These are phyloP conservation scores for Magallana ariakensis DNA, from an alignment of 1,140 invertebrate species.

Conservation along the genomic window DNA sequence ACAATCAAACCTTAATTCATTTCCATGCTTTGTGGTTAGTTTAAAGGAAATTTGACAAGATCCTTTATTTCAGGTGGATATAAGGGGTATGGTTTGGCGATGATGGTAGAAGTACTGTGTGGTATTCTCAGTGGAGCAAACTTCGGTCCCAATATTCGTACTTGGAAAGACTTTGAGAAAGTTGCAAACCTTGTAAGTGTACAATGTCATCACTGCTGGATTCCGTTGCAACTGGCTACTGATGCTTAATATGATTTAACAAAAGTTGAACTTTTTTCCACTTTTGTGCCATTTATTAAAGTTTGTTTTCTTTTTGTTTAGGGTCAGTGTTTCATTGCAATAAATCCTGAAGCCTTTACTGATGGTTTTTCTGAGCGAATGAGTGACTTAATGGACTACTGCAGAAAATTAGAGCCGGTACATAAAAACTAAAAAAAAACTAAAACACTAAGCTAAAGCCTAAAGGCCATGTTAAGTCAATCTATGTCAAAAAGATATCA, in stretches of 20 bases:
- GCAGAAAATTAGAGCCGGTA: constrained; percentile 80
- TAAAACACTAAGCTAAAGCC: accelerated
- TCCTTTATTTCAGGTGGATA: constrained; percentile 84
- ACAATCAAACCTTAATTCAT: background rate
- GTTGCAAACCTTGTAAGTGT: constrained; percentile 85
- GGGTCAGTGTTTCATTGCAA: constrained; percentile 94
- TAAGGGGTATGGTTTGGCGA: constrained; percentile 93
- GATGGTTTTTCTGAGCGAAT: constrained; percentile 89
- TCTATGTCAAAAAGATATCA: no score
- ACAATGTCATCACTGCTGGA: background rate
- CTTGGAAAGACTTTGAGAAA: constrained; percentile 85
- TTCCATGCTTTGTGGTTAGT: no score
- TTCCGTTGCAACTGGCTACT: no score
- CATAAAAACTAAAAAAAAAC: background rate
- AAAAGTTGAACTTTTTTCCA: no score
- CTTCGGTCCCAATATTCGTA: constrained; percentile 84
- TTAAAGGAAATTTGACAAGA: background rate
- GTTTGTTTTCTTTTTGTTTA: background rate
- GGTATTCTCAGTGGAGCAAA: constrained; percentile 79
- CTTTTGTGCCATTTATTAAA: no score
- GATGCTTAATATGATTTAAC: no score
- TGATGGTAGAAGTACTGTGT: constrained; percentile 89
- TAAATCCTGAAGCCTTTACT: constrained; percentile 91
- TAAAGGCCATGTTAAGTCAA: no score
- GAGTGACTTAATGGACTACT: constrained; percentile 81